Evolutionary conservation across 2,888 invertebrate species (phyloP).

Genomic region (Harpagoxenus sublaevis): DNA sequence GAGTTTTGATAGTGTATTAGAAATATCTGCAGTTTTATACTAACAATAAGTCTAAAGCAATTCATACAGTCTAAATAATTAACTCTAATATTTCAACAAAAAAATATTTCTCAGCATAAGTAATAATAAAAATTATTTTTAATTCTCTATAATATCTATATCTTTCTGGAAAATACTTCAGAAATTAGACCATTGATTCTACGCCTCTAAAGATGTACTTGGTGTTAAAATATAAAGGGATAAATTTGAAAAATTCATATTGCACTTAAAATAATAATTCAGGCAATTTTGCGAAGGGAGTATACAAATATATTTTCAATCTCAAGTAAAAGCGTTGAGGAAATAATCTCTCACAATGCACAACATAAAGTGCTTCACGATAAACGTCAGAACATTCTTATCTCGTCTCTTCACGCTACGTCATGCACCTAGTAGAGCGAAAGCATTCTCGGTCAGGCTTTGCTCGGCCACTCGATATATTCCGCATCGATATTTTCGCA

Average conservation of each 20-base stretch:
- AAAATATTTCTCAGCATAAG: not conserved
- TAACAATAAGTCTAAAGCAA: not conserved
- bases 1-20: not conserved
- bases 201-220: not conserved
- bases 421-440: constrained; percentile 26
- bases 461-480: constrained; percentile 42
- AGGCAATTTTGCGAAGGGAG: not conserved
- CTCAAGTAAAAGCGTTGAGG: not conserved
- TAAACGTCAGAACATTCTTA: constrained; percentile 29
- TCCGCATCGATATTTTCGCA: constrained; percentile 60
- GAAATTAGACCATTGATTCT: not conserved
- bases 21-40: not conserved
- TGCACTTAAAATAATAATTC: not conserved
- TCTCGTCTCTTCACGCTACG: constrained; percentile 25
- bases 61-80: not conserved
- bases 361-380: constrained; percentile 2
- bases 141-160: not conserved
- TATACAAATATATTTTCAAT: constrained; percentile 1
- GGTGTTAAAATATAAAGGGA: not conserved
- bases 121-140: not conserved
- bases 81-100: not conserved
- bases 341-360: constrained; percentile 16
- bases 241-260: not conserved
- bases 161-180: not conserved
- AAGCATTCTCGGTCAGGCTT: constrained; percentile 39